Evolutionary conservation across 2,113 vertebrate species (phyloP).

Genomic region (Diphyllodes magnificus): DNA sequence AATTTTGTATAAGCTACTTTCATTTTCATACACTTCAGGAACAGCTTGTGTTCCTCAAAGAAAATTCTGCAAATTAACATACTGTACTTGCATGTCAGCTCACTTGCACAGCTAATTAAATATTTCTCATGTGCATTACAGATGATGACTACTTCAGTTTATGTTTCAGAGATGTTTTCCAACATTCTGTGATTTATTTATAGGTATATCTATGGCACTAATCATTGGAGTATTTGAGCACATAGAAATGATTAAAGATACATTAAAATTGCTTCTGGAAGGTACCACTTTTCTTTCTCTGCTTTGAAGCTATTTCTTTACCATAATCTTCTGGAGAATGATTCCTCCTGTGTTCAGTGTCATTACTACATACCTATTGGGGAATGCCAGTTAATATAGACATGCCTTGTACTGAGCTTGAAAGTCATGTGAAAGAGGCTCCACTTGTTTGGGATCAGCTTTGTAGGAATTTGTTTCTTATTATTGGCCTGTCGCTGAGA

Average conservation of each 20-base stretch:
- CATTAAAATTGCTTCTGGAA: constrained; percentile 58
- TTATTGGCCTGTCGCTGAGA: background rate
- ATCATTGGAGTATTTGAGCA: constrained; percentile 44
- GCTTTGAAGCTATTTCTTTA: constrained; percentile 49
- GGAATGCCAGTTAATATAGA: background rate
- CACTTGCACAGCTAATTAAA: constrained; percentile 44
- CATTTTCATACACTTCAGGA: constrained; percentile 3
- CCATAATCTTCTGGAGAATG: background rate
- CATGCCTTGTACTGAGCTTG: background rate
- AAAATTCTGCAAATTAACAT: constrained; percentile 37
- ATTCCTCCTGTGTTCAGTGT: constrained; percentile 20
- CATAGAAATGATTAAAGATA: constrained; percentile 56
- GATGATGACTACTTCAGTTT: constrained; percentile 34
- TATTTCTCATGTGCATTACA: constrained; percentile 39
- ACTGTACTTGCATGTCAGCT: constrained; percentile 14
- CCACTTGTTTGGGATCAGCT: constrained; percentile 7
- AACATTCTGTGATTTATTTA: constrained; percentile 53
- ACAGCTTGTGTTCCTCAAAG: constrained; percentile 28
- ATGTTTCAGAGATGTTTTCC: constrained; percentile 44
- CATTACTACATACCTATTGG: constrained; percentile 21
- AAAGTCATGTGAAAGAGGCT: constrained; percentile 10
- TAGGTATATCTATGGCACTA: constrained; percentile 27
- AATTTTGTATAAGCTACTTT: constrained; percentile 21
- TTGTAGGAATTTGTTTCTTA: constrained; percentile 34
- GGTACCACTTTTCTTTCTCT: background rate